A percentile compares a stretch with the other conserved stretches of the same genome.
phyloP scores from a whole-genome alignment of 2,113 vertebrate species.

The Irena cyanogastra region DNA sequence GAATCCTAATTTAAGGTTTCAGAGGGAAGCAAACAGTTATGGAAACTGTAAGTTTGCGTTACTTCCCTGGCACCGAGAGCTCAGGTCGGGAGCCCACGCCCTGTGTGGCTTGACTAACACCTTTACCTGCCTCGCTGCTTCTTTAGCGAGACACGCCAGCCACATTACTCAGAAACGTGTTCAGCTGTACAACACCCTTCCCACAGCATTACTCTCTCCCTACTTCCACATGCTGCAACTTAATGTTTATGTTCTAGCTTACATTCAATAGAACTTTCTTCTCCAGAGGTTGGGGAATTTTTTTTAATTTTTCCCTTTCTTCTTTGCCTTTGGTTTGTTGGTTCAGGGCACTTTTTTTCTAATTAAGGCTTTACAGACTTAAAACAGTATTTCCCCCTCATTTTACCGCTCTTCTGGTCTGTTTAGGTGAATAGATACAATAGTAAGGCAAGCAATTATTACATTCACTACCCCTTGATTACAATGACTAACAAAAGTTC shows the following conservation, averaged over 20 bases:
- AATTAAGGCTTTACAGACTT: neutral
- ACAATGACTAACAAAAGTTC: neutral
- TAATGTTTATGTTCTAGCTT: accelerated
- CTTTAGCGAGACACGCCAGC: accelerated
- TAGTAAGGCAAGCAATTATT: neutral
- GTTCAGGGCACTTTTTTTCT: neutral
- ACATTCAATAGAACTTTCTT: too few species aligned
- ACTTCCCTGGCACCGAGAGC: accelerated
- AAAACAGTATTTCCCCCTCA: neutral
- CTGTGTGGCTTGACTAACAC: accelerated
- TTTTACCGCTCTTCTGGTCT: neutral
- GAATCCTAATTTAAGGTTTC: too few species aligned
- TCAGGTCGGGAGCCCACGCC: accelerated
- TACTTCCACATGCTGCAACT: accelerated
- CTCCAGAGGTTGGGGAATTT: neutral
- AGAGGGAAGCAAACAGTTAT: neutral
- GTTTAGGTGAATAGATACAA: neutral
- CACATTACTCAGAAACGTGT: accelerated
- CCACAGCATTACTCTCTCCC: neutral
- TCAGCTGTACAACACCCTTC: accelerated
- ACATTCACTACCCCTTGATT: neutral
- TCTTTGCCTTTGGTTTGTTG: neutral
- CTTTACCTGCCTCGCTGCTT: neutral
- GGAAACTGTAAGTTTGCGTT: accelerated
- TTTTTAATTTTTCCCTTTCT: neutral